Evolutionary conservation across 92 coral and sea anemone genomes (phyloP).

Genomic region (Heteractis magnifica): DNA sequence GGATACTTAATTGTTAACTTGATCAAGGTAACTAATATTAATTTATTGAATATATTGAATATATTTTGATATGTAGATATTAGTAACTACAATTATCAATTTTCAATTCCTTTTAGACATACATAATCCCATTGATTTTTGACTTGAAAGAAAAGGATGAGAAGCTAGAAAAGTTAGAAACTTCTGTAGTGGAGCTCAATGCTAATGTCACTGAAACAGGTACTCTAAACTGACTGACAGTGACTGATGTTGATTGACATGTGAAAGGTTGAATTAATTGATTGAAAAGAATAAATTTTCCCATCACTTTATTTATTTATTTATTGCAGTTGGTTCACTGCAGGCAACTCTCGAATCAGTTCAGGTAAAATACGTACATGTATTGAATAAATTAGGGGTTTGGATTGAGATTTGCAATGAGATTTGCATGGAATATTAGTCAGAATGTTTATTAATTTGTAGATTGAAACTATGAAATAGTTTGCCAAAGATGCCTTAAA

Average conservation of each 20-base stretch:
- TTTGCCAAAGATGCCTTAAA: too few species aligned
- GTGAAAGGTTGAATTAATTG: too few species aligned
- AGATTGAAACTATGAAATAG: too few species aligned
- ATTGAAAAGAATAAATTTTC: too few species aligned
- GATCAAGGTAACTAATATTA: constrained; percentile 50
- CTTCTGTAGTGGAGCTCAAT: constrained; percentile 57
- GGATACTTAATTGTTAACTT: constrained; percentile 66
- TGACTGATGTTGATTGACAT: background rate
- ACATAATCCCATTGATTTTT: constrained; percentile 60
- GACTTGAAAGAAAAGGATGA: constrained; percentile 61
- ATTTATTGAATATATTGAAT: background rate
- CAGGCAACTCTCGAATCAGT: constrained; percentile 61
- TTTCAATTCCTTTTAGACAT: constrained; percentile 35
- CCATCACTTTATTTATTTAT: background rate
- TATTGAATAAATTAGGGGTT: background rate
- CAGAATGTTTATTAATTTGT: too few species aligned
- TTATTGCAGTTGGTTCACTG: constrained; percentile 31
- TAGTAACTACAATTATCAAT: background rate
- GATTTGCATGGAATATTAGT: too few species aligned
- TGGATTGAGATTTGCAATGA: too few species aligned
- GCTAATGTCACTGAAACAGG: constrained; percentile 64
- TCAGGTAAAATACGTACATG: constrained; percentile 33
- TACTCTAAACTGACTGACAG: background rate
- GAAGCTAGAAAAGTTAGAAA: constrained; percentile 66
- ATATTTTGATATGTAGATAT: background rate